These are phyloP conservation scores for Pseudopleuronectes americanus DNA, from an alignment of 2,797 vertebrate species.

Conservation along the genomic window DNA sequence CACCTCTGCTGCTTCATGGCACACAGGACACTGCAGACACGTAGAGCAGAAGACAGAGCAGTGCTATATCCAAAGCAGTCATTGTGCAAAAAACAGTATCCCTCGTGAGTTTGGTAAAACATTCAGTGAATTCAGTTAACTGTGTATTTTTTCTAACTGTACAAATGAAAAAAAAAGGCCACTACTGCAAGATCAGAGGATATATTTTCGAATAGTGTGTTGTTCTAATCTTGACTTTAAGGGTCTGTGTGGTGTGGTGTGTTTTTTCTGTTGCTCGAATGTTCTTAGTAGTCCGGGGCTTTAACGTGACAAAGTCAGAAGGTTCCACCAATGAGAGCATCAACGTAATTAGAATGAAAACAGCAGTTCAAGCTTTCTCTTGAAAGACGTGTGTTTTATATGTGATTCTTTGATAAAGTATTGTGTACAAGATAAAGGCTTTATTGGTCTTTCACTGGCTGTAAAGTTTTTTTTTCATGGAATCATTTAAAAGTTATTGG, in stretches of 20 bases:
- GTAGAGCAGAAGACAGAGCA: slow-evolving; percentile 8
- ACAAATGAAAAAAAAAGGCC: slow-evolving; percentile 53
- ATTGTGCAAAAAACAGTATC: slow-evolving; percentile 60
- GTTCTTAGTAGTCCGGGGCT: slow-evolving; percentile 67
- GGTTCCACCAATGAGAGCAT: slow-evolving; percentile 49
- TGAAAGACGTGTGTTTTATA: slow-evolving; percentile 76
- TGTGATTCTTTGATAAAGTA: slow-evolving; percentile 86
- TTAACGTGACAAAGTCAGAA: slow-evolving; percentile 42
- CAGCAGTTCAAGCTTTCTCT: slow-evolving; percentile 50
- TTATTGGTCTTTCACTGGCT: slow-evolving; percentile 66
- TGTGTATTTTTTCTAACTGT: slow-evolving; percentile 79
- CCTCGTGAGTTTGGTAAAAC: slow-evolving; percentile 62
- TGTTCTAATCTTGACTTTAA: slow-evolving; percentile 73
- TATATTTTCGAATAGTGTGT: slow-evolving; percentile 82
- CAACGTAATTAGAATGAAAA: slow-evolving; percentile 45
- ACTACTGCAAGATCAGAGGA: slow-evolving; percentile 66
- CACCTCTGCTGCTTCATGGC: slow-evolving; percentile 48
- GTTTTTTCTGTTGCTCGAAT: slow-evolving; percentile 72
- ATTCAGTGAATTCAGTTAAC: slow-evolving; percentile 57
- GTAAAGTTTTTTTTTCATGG: slow-evolving; percentile 42
- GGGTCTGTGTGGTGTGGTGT: slow-evolving; percentile 77
- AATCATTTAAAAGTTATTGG: slow-evolving; percentile 50
- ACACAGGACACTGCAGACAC: slow-evolving; percentile 54
- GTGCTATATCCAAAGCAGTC: slow-evolving; percentile 48
- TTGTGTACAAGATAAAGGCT: slow-evolving; percentile 76